Conservation (phyloP, 2,113 vertebrate genomes). For the Lanius ludovicianus region DNA sequence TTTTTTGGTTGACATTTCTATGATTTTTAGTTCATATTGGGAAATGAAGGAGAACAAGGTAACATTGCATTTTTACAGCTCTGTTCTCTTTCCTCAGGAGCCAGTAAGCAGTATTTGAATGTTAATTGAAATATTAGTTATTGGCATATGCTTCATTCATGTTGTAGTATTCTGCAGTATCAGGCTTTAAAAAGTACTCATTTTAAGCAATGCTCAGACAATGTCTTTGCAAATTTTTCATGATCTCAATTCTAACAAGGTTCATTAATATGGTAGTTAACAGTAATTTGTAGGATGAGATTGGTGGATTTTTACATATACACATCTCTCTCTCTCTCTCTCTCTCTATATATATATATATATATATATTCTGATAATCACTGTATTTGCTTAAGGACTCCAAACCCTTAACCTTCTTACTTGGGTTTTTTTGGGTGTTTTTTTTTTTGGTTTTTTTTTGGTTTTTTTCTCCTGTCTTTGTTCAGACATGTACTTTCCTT, state of each 20-base stretch:
- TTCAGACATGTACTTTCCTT: not conserved
- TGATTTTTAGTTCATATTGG: not conserved
- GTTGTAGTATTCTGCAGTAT: not conserved
- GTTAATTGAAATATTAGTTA: conserved; percentile 4
- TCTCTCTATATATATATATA: too few species aligned
- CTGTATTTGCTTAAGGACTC: not conserved
- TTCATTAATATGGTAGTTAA: not conserved
- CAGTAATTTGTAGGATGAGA: not conserved
- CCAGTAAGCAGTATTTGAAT: not conserved
- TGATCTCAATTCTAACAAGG: not conserved
- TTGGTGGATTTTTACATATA: not conserved
- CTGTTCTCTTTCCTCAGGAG: not conserved
- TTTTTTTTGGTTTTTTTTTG: not conserved
- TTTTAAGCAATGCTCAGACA: not conserved
- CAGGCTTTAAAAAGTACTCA: not conserved
- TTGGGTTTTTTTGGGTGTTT: too few species aligned
- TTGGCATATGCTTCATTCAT: not conserved
- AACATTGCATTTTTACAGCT: not conserved
- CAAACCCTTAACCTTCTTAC: not conserved
- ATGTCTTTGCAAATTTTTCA: not conserved
- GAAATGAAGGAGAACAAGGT: not conserved
- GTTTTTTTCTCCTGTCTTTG: not conserved
- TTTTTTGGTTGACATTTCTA: not conserved
- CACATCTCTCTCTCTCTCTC: not conserved
- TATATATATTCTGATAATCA: not conserved